Base-by-base conservation (phyloP, 2,113 vertebrate genomes). In the Xiphophorus hellerii region DNA sequence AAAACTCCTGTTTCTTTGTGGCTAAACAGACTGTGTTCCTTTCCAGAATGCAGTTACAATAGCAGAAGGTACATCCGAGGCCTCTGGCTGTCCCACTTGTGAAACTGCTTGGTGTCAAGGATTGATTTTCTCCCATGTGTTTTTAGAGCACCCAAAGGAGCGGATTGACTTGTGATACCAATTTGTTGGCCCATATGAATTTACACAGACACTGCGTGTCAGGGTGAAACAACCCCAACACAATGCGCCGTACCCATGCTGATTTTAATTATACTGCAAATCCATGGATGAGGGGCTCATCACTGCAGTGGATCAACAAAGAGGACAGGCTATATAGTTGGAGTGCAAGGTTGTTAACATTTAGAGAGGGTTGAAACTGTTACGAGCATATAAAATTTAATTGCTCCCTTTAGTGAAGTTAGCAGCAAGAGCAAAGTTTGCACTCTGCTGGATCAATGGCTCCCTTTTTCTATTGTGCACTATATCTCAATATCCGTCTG, bases 381-480 rank as follows among this genome's bases (percentile, higher is more conserved):
- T 94, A 92, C 76, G 88, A 94, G 90, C 83, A 35, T 91, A 92
- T 94, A 94, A 94, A 93, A 93, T 86, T 91, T 92, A 87, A 93
- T 93, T 85, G 87, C 83, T 87, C 90, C 93, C 93, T 84, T 92
- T 80, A 87, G 93, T 93, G 87, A 92, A 92, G 88, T 93, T 92
- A 92, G 88, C 87, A 86, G 92, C 83, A 83, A 89, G 88, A 89
- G 84, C 91, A 91, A 93, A 93, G 92, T 92, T 94, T 91, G 84
- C 87, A 86, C 86, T 87, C 84, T 48, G 75, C 51, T 22, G 87
- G 83, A 93, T 94, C 91, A 91, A 90, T 88, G 91, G 86, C 82
- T 88, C 78, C 78, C 80, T 91, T 91, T 92, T 92, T 90, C 90
- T 84, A 87, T 86, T 91, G 90, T 90, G 76, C 80, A 88, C 86